These are phyloP conservation scores for Ptychochromis oligacanthus DNA, from an alignment of 2,113 vertebrate species.

Conservation along the genomic window DNA sequence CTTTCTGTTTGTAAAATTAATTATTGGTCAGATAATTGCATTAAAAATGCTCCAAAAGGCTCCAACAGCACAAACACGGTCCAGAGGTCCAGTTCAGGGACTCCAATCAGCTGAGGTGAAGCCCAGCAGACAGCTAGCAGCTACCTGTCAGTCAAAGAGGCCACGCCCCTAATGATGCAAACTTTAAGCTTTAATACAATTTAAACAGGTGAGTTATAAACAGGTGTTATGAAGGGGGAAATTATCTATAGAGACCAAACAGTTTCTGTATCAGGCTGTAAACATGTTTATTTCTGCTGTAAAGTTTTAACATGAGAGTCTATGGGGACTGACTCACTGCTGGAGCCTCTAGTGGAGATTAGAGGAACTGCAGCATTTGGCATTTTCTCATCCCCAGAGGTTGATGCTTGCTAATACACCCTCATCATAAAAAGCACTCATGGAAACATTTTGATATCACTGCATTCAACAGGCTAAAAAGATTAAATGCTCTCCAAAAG, in stretches of 20 bases:
- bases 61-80: no score
- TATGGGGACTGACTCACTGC: not conserved
- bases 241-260: not conserved
- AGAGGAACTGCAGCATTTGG: not conserved
- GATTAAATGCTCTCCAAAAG: no score
- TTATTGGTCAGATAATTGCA: no score
- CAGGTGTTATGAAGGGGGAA: no score
- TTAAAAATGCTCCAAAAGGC: no score
- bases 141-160: not conserved
- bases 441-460: not conserved
- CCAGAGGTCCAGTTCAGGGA: no score
- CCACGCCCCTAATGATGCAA: not conserved
- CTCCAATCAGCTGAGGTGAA: no score
- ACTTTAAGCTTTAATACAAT: not conserved
- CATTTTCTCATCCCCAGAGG: not conserved
- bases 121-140: no score
- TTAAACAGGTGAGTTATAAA: not conserved
- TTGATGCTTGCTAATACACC: not conserved
- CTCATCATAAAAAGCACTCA: not conserved
- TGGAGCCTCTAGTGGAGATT: not conserved
- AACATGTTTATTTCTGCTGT: not conserved
- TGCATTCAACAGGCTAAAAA: no score
- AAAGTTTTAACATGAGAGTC: not conserved
- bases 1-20: no score
- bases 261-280: not conserved